phyloP scores from a whole-genome alignment of 2,113 vertebrate genomes.

The Halcyon malimbica region DNA sequence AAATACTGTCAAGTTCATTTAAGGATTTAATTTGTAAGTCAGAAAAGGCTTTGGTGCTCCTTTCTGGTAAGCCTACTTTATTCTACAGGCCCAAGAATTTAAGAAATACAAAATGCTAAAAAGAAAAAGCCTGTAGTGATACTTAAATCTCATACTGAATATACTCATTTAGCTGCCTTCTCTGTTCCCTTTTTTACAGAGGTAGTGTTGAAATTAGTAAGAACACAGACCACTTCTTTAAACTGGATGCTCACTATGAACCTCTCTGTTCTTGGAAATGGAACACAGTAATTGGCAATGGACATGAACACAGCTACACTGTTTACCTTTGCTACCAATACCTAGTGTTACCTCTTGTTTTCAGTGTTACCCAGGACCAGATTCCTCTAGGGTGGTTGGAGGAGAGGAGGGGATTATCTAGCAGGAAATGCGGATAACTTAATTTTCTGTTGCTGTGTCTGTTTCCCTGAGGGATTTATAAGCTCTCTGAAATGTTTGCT shows the following conservation, averaged over 20 bases:
- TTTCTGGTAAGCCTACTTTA: not conserved
- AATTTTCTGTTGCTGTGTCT: not conserved
- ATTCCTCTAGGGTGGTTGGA: not conserved
- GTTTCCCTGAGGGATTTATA: not conserved
- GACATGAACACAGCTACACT: not conserved
- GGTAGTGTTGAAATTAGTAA: not conserved
- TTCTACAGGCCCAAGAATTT: not conserved
- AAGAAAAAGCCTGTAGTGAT: not conserved
- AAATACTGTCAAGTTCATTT: too few species aligned
- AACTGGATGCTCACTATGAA: not conserved
- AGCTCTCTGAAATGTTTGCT: conserved; percentile 17
- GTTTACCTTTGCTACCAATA: not conserved
- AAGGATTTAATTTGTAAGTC: not conserved
- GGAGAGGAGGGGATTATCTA: not conserved
- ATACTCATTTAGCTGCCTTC: not conserved
- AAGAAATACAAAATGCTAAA: not conserved
- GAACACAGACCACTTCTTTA: not conserved
- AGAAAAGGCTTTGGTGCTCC: not conserved
- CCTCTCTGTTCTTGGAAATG: not conserved
- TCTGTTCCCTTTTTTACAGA: not conserved
- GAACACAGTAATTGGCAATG: not conserved
- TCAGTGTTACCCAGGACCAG: not conserved
- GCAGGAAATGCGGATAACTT: not conserved
- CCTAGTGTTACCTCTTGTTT: not conserved
- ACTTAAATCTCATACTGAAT: not conserved